phyloP scores from a whole-genome alignment of 2,797 vertebrate species.

The Silurus aristotelis region DNA sequence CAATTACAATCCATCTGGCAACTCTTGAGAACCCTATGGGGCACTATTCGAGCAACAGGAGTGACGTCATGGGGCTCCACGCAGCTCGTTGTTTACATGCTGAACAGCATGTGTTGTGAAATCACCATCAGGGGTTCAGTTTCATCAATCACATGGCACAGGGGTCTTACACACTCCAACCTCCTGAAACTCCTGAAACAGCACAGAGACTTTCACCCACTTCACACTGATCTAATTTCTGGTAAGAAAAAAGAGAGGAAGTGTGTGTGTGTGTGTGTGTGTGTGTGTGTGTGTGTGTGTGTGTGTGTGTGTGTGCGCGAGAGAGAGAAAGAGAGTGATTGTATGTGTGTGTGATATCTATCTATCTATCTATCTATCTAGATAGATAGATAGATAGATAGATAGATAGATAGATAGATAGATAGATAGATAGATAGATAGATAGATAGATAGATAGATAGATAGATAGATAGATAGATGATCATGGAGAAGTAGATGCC shows the following conservation, averaged over 20 bases:
- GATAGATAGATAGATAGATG: no score
- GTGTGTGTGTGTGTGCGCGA: not conserved
- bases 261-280: no score
- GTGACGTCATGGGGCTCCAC: constrained; percentile 62
- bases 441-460: no score
- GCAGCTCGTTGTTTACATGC: constrained; percentile 77
- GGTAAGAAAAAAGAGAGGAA: not conserved
- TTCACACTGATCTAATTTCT: not conserved
- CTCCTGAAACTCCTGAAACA: not conserved
- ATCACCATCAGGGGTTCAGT: constrained; percentile 61
- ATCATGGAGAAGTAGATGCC: no score
- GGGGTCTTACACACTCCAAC: constrained; percentile 56
- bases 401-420: no score
- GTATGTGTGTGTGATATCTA: no score
- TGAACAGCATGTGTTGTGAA: constrained; percentile 65
- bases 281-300: not conserved
- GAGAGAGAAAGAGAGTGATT: no score
- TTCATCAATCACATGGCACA: constrained; percentile 66
- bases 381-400: no score
- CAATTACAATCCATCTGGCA: not conserved
- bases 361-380: no score
- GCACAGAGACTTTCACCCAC: not conserved
- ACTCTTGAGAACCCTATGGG: not conserved
- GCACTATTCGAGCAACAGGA: not conserved
- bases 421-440: no score